Conservation (phyloP, 2,113 vertebrate species). For the Chiloscyllium plagiosum region DNA sequence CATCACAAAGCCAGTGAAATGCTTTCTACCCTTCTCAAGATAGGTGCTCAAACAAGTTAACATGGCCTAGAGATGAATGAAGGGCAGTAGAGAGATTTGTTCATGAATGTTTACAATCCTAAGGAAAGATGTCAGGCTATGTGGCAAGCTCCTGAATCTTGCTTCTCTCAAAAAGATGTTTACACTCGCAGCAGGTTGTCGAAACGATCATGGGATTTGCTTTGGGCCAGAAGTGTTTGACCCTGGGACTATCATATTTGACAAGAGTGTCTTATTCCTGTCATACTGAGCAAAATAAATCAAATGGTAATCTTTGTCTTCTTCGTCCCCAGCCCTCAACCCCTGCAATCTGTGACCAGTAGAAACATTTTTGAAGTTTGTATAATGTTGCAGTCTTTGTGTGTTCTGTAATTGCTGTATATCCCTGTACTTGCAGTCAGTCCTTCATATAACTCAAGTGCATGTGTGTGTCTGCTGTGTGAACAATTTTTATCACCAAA, state of each 20-base stretch:
- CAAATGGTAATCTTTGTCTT: slow-evolving; percentile 42
- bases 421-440: slow-evolving; percentile 52
- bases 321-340: slow-evolving; percentile 51
- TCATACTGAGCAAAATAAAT: not conserved
- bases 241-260: not conserved
- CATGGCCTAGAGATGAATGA: not conserved
- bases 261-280: not conserved
- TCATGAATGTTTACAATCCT: not conserved
- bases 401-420: slow-evolving; percentile 48
- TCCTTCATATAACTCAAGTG: slow-evolving; percentile 46
- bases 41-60: not conserved
- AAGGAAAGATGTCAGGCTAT: not conserved
- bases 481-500: slow-evolving; percentile 52
- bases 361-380: slow-evolving; percentile 62
- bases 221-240: slow-evolving; percentile 38
- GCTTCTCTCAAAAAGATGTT: slow-evolving; percentile 60
- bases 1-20: not conserved
- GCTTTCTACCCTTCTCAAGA: not conserved
- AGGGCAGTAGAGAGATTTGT: not conserved
- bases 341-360: slow-evolving; percentile 69
- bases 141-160: not conserved
- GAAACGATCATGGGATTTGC: slow-evolving; percentile 52
- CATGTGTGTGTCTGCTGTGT: slow-evolving; percentile 57
- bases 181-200: slow-evolving; percentile 73
- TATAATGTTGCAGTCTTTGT: slow-evolving; percentile 51